Evolutionary conservation across 2,888 invertebrate genomes (phyloP), one percentile per base, ranked within the genome.

Genomic region (Hirudinaria manillensis): DNA sequence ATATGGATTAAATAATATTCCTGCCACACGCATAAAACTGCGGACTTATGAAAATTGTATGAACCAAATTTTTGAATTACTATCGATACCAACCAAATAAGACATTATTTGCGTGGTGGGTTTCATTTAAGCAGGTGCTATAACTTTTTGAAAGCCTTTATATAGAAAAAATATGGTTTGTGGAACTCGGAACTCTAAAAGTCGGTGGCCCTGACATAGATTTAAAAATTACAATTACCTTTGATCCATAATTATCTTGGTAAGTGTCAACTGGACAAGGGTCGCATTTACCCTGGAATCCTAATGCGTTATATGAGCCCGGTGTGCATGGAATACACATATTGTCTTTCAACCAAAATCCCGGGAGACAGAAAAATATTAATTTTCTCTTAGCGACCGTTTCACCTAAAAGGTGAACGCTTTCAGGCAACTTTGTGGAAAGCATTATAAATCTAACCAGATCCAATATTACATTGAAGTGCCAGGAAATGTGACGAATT

Each of bases 401-500:
- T 38, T 73, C 65, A 4, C 3, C 55, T 6, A 65, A 19, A 24
- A 73, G 65, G 6, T 10, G 19, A 24, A 36, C 65, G 6, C 36
- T n/a, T 27, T 32, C 32, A 32, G 73, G 73, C 34, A 65, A 34
- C 13, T 55, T 34, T 7, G 73, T 34, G 16, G 45, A 29, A 19
- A 38, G 21, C 36, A n/a, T 27, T 32, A 73, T 73, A 55, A 73
- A 73, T 16, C 32, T 65, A 19, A 73, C 0, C 45, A 73, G 65
- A 16, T 65, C 24, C n/a, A 65, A n/a, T 16, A 65, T 73, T n/a
- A 19, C 56, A 32, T 73, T 61, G 27, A 24, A 29, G 73, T 73
- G 61, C 65, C 73, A 73, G 16, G 73, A 73, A 29, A 73, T 73
- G 27, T 73, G 61, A 38, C 36, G 34, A n/a, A 73, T 32, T 32